Evolutionary conservation across 23 tunicate genomes (phyloP).

Genomic region (Clavelina lepadiformis): DNA sequence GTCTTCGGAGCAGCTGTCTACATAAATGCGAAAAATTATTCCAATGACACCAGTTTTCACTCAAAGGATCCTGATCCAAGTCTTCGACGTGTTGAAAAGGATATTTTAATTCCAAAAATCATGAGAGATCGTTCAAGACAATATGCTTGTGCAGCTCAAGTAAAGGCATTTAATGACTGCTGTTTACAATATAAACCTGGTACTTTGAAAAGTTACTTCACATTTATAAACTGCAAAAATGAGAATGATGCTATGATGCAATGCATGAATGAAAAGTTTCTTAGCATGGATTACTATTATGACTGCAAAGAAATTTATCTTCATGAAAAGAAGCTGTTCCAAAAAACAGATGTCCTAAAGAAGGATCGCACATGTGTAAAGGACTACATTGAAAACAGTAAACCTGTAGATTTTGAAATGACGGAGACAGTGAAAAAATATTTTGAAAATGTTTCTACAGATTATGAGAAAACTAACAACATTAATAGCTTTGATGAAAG

Average conservation of each 20-base stretch:
- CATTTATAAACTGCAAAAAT: constrained; percentile 39
- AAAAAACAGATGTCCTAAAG: constrained; percentile 17
- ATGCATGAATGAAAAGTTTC: constrained; percentile 74
- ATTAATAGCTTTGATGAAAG: constrained; percentile 10
- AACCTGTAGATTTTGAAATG: not conserved
- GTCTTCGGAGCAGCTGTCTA: constrained; percentile 23
- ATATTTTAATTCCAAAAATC: constrained; percentile 72
- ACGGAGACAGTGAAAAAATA: not conserved
- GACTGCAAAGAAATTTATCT: constrained; percentile 54
- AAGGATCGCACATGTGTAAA: constrained; percentile 4
- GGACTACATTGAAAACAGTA: constrained; percentile 1
- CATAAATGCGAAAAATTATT: not conserved
- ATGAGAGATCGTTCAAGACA: constrained; percentile 52
- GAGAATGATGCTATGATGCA: constrained; percentile 57
- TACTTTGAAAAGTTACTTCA: constrained; percentile 27
- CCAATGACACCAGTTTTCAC: constrained; percentile 53
- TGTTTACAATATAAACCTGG: constrained; percentile 17
- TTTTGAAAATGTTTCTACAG: not conserved
- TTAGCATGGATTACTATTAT: constrained; percentile 40
- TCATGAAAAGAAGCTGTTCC: constrained; percentile 44
- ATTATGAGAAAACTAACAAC: constrained; percentile 2
- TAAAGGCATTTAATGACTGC: constrained; percentile 49
- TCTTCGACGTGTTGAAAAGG: constrained; percentile 76
- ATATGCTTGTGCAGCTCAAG: constrained; percentile 37
- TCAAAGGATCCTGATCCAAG: constrained; percentile 65